A percentile compares a stretch with the other conserved stretches of the same genome.
Conservation (phyloP, 2,797 vertebrate species). For the Xiphophorus birchmanni region DNA sequence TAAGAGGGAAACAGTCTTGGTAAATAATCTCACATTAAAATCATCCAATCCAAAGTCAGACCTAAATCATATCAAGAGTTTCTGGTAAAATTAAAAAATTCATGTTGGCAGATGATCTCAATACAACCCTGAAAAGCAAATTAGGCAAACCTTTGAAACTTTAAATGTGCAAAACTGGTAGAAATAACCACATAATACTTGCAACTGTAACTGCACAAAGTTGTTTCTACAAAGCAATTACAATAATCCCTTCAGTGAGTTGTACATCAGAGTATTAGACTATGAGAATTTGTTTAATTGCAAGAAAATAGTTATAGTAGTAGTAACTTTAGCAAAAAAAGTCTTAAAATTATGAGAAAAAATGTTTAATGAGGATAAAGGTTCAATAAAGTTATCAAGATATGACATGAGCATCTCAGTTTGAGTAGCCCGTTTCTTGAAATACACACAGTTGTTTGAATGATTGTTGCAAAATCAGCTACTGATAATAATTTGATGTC, state of each 20-base stretch:
- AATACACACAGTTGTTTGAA: neutral
- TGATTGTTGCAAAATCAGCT: neutral
- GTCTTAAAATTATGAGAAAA: too few species aligned
- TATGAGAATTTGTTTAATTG: too few species aligned
- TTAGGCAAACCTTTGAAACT: neutral
- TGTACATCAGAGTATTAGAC: too few species aligned
- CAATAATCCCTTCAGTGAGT: neutral
- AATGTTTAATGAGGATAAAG: too few species aligned
- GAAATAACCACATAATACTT: neutral
- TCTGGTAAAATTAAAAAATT: neutral
- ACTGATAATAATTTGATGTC: too few species aligned
- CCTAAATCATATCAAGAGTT: neutral
- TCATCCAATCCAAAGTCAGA: neutral
- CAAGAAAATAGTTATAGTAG: too few species aligned
- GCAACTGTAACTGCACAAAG: neutral
- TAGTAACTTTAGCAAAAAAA: too few species aligned
- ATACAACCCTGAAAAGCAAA: neutral
- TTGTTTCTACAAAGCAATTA: neutral
- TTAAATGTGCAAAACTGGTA: neutral
- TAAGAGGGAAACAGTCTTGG: neutral
- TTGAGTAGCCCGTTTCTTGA: neutral
- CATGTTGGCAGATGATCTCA: neutral
- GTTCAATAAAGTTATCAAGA: too few species aligned
- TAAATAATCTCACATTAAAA: neutral
- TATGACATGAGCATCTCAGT: too few species aligned